A percentile compares a stretch with the other conserved stretches of the same genome.
These are phyloP conservation scores for Ctenosaura bakeri DNA, from an alignment of 2,797 vertebrate species.

Conservation along the genomic window DNA sequence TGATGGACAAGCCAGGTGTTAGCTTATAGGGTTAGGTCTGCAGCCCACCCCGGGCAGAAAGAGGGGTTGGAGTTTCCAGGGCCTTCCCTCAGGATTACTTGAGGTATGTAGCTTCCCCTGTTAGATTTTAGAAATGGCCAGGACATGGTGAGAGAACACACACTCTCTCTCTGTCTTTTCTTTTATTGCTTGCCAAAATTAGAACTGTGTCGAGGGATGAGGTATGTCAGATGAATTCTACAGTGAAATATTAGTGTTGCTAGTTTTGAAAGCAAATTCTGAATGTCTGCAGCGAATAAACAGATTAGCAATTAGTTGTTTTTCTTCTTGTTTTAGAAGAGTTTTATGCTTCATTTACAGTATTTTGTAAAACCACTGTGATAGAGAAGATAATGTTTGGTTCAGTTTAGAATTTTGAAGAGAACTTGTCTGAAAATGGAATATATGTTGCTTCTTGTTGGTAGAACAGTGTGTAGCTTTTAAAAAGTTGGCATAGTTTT, in stretches of 20 bases:
- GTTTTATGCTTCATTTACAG: not conserved
- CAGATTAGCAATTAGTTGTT: not conserved
- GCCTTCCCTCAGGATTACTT: not conserved
- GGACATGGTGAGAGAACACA: not conserved
- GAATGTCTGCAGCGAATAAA: not conserved
- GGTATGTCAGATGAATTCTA: not conserved
- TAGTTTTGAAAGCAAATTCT: not conserved
- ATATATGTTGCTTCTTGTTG: not conserved
- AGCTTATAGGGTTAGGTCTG: slow-evolving; percentile 25
- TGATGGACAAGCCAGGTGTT: slow-evolving; percentile 20
- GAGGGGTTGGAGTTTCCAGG: not conserved
- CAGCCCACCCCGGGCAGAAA: not conserved
- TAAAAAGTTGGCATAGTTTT: not conserved
- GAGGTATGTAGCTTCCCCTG: not conserved
- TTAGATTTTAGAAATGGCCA: not conserved
- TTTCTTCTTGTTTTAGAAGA: not conserved
- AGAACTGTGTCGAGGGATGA: not conserved
- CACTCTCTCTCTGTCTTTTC: not conserved
- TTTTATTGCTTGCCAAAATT: slow-evolving; percentile 1
- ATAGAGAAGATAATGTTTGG: not conserved
- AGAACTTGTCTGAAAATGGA: not conserved
- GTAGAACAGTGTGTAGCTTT: not conserved
- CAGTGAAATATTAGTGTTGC: not conserved
- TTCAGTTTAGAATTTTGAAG: not conserved
- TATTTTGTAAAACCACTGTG: not conserved